A percentile compares a stretch with the other conserved stretches of the same genome.
Conservation (phyloP, 1,140 invertebrate genomes). For the Platyscapa corneri region DNA sequence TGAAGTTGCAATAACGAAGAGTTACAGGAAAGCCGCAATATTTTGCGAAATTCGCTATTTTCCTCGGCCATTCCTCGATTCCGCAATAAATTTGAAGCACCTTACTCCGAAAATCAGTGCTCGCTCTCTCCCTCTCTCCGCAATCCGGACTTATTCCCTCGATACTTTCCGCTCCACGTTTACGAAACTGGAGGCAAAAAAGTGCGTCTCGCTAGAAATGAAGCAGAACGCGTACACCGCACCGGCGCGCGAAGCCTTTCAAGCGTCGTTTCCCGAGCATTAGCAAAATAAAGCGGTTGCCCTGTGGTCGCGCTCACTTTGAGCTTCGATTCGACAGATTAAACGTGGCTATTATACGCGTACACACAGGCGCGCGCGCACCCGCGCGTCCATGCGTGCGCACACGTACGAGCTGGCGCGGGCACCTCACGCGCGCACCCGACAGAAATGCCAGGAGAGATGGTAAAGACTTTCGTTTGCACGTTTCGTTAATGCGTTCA, state of each 20-base stretch:
- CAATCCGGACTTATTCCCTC: not conserved
- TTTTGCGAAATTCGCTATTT: not conserved
- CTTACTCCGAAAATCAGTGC: not conserved
- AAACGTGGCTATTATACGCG: constrained; percentile 32
- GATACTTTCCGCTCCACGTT: not conserved
- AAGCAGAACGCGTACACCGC: constrained; percentile 12
- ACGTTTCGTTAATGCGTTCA: constrained; percentile 45
- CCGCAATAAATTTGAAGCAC: not conserved
- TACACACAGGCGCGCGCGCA: not conserved
- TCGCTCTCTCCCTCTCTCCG: not conserved
- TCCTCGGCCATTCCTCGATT: not conserved
- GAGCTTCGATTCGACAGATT: constrained; percentile 46
- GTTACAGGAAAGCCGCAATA: not conserved
- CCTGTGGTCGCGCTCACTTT: constrained; percentile 44
- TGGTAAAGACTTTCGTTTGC: constrained; percentile 33
- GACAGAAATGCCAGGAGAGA: not conserved
- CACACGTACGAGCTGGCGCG: no score
- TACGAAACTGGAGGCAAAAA: not conserved
- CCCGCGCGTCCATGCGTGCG: no score
- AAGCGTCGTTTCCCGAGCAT: constrained; percentile 23
- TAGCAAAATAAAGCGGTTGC: constrained; percentile 44
- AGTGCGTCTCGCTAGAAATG: not conserved
- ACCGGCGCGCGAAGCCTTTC: constrained; percentile 7
- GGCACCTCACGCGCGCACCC: not conserved
- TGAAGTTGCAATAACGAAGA: not conserved